A percentile compares a stretch with the other conserved stretches of the same genome.
Conservation (phyloP, 2,113 vertebrate genomes). For the Phrynocephalus versicolor region DNA sequence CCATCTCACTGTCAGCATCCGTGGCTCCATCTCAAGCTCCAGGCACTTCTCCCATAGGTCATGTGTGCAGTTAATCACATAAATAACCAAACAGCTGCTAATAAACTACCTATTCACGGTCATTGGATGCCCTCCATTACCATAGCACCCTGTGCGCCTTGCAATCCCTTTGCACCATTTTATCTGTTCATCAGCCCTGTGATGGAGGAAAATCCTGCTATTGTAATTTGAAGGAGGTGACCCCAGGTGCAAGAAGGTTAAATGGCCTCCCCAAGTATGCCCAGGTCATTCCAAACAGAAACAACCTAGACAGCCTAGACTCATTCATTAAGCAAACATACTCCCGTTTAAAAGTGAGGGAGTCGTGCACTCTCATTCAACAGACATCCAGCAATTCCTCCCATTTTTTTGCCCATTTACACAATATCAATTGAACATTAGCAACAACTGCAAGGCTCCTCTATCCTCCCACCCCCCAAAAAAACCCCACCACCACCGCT, state of each 20-base stretch:
- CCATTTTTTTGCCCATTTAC: no score
- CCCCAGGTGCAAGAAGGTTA: background rate
- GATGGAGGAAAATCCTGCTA: background rate
- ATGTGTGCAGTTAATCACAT: constrained; percentile 43
- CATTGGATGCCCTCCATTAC: background rate
- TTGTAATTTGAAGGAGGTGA: constrained; percentile 6
- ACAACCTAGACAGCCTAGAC: no score
- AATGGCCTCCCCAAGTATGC: background rate
- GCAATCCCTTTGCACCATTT: constrained; percentile 2
- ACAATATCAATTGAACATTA: no score
- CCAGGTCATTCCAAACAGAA: background rate
- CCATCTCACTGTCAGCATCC: background rate
- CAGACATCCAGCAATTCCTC: no score
- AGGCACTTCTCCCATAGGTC: constrained; percentile 29
- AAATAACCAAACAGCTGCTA: constrained; percentile 16
- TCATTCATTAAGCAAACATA: background rate
- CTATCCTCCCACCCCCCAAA: no score
- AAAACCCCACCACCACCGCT: no score
- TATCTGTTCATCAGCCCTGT: constrained; percentile 1
- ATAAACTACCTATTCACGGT: background rate
- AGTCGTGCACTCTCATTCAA: background rate
- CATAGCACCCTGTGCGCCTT: rapidly evolving
- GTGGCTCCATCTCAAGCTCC: background rate
- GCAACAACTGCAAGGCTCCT: no score
- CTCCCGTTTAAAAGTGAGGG: background rate